Conservation (phyloP, 2,113 vertebrate genomes). For the Carollia perspicillata region DNA sequence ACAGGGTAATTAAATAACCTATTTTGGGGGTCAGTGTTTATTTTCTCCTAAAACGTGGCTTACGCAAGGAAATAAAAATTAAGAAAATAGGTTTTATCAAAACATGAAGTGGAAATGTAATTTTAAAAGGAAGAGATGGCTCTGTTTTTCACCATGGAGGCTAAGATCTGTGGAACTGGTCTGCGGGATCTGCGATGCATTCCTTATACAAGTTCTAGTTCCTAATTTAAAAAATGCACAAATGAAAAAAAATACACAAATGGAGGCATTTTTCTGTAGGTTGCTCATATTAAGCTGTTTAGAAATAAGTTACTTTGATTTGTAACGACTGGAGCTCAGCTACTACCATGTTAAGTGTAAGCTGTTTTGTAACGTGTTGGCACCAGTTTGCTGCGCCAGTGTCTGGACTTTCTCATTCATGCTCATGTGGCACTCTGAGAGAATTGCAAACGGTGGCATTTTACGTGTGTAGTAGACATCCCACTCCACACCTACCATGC, state of each 20-base stretch:
- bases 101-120: slow-evolving; percentile 52
- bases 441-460: not conserved
- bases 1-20: slow-evolving; percentile 52
- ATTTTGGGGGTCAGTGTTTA: slow-evolving; percentile 28
- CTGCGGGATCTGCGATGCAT: not conserved
- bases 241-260: not conserved
- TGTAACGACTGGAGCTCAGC: not conserved
- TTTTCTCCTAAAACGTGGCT: slow-evolving; percentile 34
- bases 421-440: not conserved
- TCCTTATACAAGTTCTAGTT: not conserved
- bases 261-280: not conserved
- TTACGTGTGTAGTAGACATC: not conserved
- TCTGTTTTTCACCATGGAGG: not conserved
- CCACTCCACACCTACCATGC: not conserved
- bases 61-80: slow-evolving; percentile 46
- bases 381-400: not conserved
- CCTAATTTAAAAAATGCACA: not conserved
- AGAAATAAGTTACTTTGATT: slow-evolving; percentile 5
- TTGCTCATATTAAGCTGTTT: slow-evolving; percentile 19
- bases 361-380: not conserved
- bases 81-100: slow-evolving; percentile 37
- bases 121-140: slow-evolving; percentile 23
- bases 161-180: not conserved
- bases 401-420: not conserved
- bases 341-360: not conserved